Evolutionary conservation across 1,140 invertebrate species (phyloP), one percentile per base, ranked within the genome.

Genomic region (Riptortus pedestris): DNA sequence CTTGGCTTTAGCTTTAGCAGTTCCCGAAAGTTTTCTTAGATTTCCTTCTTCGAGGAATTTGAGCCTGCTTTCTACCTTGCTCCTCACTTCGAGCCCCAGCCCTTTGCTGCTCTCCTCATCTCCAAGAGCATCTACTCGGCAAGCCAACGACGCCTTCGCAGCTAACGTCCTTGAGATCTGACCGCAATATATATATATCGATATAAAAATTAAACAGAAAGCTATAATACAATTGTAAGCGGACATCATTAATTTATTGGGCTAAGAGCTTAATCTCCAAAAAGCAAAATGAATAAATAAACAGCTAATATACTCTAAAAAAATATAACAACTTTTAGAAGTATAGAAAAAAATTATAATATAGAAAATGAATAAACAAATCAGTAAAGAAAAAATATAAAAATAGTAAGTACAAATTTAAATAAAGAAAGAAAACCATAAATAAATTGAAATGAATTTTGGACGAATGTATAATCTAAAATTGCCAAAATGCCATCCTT

Each of bases 161-260:
- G 96, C 96, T 66, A 99, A 78, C 84, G 97, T 98, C 71, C 97
- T 80, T 0, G 96, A 95, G 78, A 96, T 92, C 80, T 96, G 86
- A 62, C 71, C n/a, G n/a, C n/a, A 29, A 66, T 12, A 60, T 11
- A 38, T 26, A 22, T 22, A 5, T 11, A 22, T 58, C 7, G 11
- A 58, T 9, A n/a, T 7, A 38, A 38, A 38, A 38, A 38, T 38
- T 38, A 38, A 38, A 38, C 5, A 7, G 31, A 38, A 38, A 7
- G 31, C 31, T 38, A 14, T 14, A 38, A 38, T n/a, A n/a, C n/a
- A n/a, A n/a, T n/a, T n/a, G n/a, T n/a, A 38, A 38, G 5, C 14
- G 5, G 14, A 7, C 31, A 38, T 38, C 14, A 7, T 38, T 7
- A 38, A 38, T 38, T 7, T 7, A 38, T 38, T 38, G 5, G 31